Evolutionary conservation across 2,113 vertebrate genomes (phyloP).

Genomic region (Terrapene triunguis): DNA sequence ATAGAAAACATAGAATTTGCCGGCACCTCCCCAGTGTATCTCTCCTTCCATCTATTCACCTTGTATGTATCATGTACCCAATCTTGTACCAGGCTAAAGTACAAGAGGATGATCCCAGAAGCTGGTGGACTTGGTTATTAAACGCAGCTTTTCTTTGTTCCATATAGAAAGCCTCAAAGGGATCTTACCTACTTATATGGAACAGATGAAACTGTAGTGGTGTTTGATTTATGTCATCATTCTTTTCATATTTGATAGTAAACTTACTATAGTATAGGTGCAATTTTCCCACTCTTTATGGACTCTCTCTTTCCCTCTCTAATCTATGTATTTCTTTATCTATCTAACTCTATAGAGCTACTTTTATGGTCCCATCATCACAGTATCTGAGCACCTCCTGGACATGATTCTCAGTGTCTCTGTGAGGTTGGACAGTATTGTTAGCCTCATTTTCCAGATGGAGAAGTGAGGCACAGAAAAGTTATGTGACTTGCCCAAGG

Average conservation of each 20-base stretch:
- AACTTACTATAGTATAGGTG: neutral
- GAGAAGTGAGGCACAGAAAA: neutral
- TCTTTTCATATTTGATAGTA: slow-evolving; percentile 11
- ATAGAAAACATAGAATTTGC: neutral
- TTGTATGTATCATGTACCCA: neutral
- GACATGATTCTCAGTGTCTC: neutral
- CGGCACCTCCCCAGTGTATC: neutral
- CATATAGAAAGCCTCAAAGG: neutral
- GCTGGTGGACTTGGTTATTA: neutral
- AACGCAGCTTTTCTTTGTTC: neutral
- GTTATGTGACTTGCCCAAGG: neutral
- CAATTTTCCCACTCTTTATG: neutral
- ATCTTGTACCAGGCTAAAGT: accelerated
- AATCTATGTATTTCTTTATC: neutral
- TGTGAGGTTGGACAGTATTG: neutral
- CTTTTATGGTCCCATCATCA: slow-evolving; percentile 9
- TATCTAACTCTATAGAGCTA: neutral
- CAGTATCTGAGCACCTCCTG: neutral
- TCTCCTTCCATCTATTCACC: neutral
- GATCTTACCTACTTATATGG: neutral
- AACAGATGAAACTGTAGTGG: neutral
- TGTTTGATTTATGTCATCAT: slow-evolving; percentile 47
- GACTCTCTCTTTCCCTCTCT: neutral
- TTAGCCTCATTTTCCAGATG: neutral
- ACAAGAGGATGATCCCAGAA: neutral